phyloP scores from a whole-genome alignment of 1,140 invertebrate species.

The Mizuhopecten yessoensis region DNA sequence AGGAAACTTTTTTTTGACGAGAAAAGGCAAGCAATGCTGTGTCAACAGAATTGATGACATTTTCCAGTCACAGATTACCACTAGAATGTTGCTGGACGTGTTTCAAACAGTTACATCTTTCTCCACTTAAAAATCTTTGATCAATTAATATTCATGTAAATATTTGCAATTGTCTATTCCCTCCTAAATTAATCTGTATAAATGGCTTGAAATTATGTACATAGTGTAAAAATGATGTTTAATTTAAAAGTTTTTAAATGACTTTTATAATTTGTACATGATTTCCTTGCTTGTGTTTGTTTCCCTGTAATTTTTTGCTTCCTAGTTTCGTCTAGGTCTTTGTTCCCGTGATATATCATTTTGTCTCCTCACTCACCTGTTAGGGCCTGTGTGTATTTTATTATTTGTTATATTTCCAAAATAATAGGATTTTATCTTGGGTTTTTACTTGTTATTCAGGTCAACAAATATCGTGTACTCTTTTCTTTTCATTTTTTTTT shows the following conservation, averaged over 20 bases:
- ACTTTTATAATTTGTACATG: constrained; percentile 40
- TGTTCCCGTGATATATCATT: not conserved
- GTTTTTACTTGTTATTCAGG: constrained; percentile 32
- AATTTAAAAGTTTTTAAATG: constrained; percentile 16
- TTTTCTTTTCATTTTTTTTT: not conserved
- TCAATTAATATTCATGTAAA: not conserved
- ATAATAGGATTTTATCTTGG: constrained; percentile 29
- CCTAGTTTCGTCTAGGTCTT: not conserved
- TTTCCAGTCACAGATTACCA: not conserved
- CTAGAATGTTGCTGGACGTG: not conserved
- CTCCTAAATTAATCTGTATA: constrained; percentile 39
- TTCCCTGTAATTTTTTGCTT: not conserved
- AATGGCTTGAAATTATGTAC: constrained; percentile 29
- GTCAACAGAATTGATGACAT: not conserved
- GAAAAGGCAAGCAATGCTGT: not conserved
- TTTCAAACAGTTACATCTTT: not conserved
- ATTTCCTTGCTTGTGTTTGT: not conserved
- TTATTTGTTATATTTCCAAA: not conserved
- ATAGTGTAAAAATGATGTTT: constrained; percentile 15
- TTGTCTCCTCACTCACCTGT: not conserved
- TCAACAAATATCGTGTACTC: not conserved
- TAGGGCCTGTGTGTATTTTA: constrained; percentile 16
- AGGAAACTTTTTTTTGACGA: not conserved
- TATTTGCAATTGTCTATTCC: constrained; percentile 33
- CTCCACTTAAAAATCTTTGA: not conserved